Conservation (phyloP, 2,888 invertebrate species). For the Eupithecia subfuscata region DNA sequence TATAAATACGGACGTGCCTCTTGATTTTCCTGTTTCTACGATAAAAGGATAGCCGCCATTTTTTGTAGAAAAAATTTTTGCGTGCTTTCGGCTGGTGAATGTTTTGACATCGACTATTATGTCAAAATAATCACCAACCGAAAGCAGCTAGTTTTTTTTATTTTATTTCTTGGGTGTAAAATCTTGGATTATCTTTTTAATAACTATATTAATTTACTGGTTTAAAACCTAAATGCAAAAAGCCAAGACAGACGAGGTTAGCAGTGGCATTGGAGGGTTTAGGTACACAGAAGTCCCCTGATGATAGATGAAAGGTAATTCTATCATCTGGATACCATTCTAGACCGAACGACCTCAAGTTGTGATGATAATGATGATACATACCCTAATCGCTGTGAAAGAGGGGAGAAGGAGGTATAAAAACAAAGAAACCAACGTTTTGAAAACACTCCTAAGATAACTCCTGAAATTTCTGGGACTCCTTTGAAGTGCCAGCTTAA, state of each 20-base stretch:
- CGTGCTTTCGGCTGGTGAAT: too few relatives aligned
- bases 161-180: background rate
- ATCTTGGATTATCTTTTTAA: background rate
- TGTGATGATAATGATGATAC: background rate
- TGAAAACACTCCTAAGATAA: background rate
- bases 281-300: background rate
- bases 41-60: background rate
- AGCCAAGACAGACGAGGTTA: background rate
- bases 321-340: background rate
- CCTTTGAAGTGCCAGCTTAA: conserved; percentile 3
- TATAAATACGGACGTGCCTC: background rate
- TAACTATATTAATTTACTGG: background rate
- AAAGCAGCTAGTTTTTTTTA: background rate
- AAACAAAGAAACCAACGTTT: background rate
- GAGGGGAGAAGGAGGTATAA: background rate
- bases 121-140: background rate
- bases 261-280: background rate
- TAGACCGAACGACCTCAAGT: background rate
- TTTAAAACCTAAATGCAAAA: background rate
- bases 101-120: too few relatives aligned
- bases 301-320: background rate
- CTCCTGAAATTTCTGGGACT: background rate
- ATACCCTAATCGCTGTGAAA: background rate
- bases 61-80: background rate
- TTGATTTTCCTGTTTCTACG: background rate